Conservation (phyloP, 2,113 vertebrate genomes). For the Prochilodus magdalenae region DNA sequence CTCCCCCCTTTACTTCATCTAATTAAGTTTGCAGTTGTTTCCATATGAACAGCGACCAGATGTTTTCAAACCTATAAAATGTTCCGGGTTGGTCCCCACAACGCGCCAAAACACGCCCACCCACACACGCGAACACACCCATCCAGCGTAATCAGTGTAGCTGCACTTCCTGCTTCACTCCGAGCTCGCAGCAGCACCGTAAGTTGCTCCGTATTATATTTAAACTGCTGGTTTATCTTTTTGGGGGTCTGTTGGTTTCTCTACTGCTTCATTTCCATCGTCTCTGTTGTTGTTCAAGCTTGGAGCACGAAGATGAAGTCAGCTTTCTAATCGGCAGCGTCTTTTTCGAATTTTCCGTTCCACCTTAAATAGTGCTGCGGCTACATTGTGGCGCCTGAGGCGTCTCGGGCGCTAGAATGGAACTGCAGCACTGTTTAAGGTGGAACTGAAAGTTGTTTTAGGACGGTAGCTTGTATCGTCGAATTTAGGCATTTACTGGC, state of each 20-base stretch:
- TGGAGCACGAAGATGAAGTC: too few relatives aligned
- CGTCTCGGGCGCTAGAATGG: too few relatives aligned
- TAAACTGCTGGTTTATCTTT: neutral
- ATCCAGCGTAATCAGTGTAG: neutral
- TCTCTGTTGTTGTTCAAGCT: neutral
- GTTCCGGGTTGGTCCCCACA: neutral
- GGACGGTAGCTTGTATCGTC: too few relatives aligned
- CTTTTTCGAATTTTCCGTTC: too few relatives aligned
- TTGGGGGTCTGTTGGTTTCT: neutral
- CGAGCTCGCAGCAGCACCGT: neutral
- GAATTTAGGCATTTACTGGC: too few relatives aligned
- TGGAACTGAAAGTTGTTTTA: neutral
- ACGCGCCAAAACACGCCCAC: neutral
- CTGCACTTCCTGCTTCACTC: neutral
- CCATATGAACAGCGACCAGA: neutral
- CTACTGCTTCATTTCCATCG: neutral
- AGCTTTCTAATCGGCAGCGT: too few relatives aligned
- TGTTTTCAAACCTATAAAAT: too few relatives aligned
- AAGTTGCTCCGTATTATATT: neutral
- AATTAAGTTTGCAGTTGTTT: too few relatives aligned
- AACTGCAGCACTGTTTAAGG: neutral
- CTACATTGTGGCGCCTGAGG: too few relatives aligned
- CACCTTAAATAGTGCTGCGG: neutral
- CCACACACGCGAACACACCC: neutral
- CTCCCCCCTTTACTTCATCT: too few relatives aligned